phyloP scores from a whole-genome alignment of 2,888 invertebrate genomes.

The Trichogramma evanescens region DNA sequence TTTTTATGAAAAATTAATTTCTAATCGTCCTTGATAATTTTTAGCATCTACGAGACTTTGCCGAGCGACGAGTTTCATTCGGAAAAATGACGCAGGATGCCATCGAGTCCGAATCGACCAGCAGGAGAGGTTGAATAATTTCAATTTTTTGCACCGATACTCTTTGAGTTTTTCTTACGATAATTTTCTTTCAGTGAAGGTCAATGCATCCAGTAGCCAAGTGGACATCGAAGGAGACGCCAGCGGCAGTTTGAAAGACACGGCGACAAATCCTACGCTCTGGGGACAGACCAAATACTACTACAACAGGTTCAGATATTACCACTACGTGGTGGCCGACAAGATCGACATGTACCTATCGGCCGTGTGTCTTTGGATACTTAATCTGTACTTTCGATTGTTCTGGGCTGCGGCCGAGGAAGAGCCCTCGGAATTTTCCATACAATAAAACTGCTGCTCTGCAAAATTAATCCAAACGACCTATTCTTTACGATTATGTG shows the following conservation, averaged over 20 bases:
- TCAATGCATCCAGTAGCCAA: background rate
- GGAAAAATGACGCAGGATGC: slow-evolving; percentile 16
- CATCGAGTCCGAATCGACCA: slow-evolving; percentile 4
- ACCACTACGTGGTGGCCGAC: slow-evolving; percentile 27
- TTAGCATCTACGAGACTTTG: too few species aligned
- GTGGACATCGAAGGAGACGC: background rate
- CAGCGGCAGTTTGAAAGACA: slow-evolving; percentile 32
- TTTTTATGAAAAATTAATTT: too few species aligned
- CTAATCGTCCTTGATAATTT: too few species aligned
- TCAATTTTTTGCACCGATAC: background rate
- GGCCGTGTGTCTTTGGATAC: slow-evolving; percentile 23
- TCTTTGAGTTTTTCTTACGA: background rate
- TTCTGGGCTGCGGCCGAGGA: slow-evolving; percentile 15
- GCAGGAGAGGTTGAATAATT: slow-evolving; percentile 12
- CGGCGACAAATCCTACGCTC: slow-evolving; percentile 29
- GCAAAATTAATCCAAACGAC: too few species aligned
- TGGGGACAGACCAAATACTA: slow-evolving; percentile 25
- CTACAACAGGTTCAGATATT: slow-evolving; percentile 31
- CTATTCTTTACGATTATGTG: slow-evolving; percentile 21
- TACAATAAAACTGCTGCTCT: too few species aligned
- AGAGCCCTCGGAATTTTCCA: background rate
- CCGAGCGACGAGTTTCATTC: background rate
- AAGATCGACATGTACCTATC: slow-evolving; percentile 27
- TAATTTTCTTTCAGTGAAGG: background rate
- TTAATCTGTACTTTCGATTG: slow-evolving; percentile 24